Percentiles rank a stretch among this genome's conserved stretches.
Evolutionary conservation across 2,113 vertebrate species (phyloP).

Genomic region (Beaufortia kweichowensis): DNA sequence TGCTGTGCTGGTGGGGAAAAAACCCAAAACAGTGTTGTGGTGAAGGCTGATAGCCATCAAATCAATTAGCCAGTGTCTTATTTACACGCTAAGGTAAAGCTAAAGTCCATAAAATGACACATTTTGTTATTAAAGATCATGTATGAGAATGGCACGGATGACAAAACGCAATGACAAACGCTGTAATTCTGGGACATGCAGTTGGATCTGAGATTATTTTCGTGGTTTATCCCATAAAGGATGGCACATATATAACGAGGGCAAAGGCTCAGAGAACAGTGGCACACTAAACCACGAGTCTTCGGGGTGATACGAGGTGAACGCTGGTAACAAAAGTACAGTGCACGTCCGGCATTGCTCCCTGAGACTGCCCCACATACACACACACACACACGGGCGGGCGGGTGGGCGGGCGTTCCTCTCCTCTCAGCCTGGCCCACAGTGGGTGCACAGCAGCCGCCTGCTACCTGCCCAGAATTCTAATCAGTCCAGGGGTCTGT

Average conservation of each 20-base stretch:
- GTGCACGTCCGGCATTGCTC: slow-evolving; percentile 14
- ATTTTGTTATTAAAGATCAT: too few relatives aligned
- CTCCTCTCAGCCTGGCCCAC: slow-evolving; percentile 90
- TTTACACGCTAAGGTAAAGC: too few relatives aligned
- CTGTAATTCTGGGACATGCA: not conserved
- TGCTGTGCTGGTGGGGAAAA: not conserved
- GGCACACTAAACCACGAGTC: slow-evolving; percentile 72
- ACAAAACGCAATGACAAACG: not conserved
- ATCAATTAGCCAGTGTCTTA: too few relatives aligned
- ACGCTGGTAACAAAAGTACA: slow-evolving; percentile 68
- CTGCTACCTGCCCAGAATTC: slow-evolving; percentile 99
- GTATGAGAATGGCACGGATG: not conserved
- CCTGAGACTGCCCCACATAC: slow-evolving; percentile 13
- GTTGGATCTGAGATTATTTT: slow-evolving; percentile 9
- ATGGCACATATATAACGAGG: not conserved
- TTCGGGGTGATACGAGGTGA: slow-evolving; percentile 73
- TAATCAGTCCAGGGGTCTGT: slow-evolving; percentile 95
- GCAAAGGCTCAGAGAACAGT: slow-evolving; percentile 32
- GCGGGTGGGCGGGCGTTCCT: slow-evolving; percentile 59
- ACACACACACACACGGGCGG: slow-evolving; percentile 43
- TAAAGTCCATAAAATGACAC: too few relatives aligned
- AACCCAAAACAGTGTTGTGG: not conserved
- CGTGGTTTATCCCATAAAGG: slow-evolving; percentile 5
- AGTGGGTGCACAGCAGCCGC: slow-evolving; percentile 95
- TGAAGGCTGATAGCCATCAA: not conserved